These are phyloP conservation scores for Pheosia tremula DNA, from an alignment of 2,888 invertebrate genomes.

Conservation along the genomic window DNA sequence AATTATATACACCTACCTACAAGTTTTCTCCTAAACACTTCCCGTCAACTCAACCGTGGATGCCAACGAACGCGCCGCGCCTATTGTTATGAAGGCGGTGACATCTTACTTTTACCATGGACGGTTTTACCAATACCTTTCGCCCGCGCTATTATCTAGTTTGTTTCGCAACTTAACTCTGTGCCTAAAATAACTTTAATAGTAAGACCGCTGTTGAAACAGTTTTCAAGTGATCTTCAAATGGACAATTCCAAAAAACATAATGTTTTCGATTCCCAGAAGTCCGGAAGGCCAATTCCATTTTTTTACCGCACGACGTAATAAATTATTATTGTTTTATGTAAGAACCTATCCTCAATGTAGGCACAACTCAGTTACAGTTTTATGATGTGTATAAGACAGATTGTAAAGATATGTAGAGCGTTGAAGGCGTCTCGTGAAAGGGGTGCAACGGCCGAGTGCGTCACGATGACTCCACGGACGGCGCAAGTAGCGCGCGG, in stretches of 20 bases:
- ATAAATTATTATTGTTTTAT: too few relatives aligned
- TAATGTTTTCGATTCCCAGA: too few relatives aligned
- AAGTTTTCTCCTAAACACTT: constrained; percentile 59
- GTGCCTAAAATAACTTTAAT: too few relatives aligned
- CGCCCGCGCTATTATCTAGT: too few relatives aligned
- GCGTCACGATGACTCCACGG: constrained; percentile 47
- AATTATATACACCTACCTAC: constrained; percentile 35
- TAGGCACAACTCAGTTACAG: too few relatives aligned
- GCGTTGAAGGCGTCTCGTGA: constrained; percentile 76
- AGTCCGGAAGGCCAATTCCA: too few relatives aligned
- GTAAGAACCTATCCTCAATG: too few relatives aligned
- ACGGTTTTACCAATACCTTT: neutral
- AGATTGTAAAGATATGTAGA: constrained; percentile 78
- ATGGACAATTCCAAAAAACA: too few relatives aligned
- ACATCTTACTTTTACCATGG: neutral
- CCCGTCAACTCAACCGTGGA: constrained; percentile 42
- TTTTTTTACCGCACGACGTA: too few relatives aligned
- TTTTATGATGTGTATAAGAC: constrained; percentile 38
- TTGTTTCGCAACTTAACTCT: too few relatives aligned
- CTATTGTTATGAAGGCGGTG: constrained; percentile 34
- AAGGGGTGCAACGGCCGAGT: constrained; percentile 80
- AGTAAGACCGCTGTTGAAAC: too few relatives aligned
- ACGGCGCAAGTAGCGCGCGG: constrained; percentile 65
- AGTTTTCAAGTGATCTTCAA: too few relatives aligned
- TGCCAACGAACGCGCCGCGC: constrained; percentile 56